Evolutionary conservation across 2,113 vertebrate species (phyloP), one percentile per base, ranked within the genome.

Genomic region (Pseudopipra pipra): DNA sequence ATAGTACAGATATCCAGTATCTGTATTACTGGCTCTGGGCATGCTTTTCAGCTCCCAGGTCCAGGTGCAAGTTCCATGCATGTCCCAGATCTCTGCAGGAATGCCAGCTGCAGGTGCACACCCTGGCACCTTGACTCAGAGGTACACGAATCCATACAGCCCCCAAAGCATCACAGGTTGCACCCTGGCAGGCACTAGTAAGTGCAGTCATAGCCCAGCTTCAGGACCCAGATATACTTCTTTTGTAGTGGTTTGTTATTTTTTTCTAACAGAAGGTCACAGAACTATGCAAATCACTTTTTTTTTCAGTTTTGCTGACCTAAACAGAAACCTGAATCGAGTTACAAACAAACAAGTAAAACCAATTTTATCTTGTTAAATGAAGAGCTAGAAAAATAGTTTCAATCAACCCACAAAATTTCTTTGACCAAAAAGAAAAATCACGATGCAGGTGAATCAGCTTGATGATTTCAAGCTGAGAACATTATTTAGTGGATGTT

Each of bases 381-480:
- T 20, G 9, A 75, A 35, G 43, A 78, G 15, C 23, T 68, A 39
- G 43, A 71, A 91, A 71, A 89, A 70, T 27, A 78, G 23, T 85
- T 81, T 76, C 22, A 20, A 44, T 70, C 18, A 73, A 61, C 25
- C 4, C 49, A 61, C 30, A 70, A 47, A 65, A 85, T 46, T 55
- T 89, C 31, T 71, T 78, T 61, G 43, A 52, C 51, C 17, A 10
- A 44, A 85, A 68, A 44, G 16, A 35, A 33, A 51, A 65, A 73
- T 84, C 24, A 44, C 44, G 37, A 82, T 68, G 41, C 33, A 63
- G 21, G 6, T 87, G 33, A 47, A 89, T 6, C 61, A 62, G 14
- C 33, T 89, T 61, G 22, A 27, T 67, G 41, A 82, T 76, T 91
- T 97, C 22, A 62, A 68, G 30, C 10, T 70, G n/a, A 85, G 35